Conservation (phyloP, 2,797 vertebrate genomes). For the Champsocephalus gunnari region DNA sequence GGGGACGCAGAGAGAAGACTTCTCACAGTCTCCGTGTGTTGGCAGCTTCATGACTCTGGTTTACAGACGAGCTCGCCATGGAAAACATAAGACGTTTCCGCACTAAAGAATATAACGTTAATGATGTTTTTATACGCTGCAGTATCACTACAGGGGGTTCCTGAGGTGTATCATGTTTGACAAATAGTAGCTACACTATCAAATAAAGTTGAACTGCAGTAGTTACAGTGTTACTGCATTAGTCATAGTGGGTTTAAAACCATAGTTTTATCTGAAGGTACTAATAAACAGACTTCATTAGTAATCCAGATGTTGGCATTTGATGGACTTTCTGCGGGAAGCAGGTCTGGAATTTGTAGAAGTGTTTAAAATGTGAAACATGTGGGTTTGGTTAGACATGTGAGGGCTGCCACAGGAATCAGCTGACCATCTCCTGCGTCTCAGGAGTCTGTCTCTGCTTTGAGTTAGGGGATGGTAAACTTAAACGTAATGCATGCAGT, state of each 20-base stretch:
- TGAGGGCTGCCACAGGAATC: slow-evolving; percentile 4
- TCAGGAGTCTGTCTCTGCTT: neutral
- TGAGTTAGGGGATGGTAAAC: neutral
- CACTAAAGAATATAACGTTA: slow-evolving; percentile 13
- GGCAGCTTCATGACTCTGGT: slow-evolving; percentile 2
- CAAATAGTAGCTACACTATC: slow-evolving; percentile 16
- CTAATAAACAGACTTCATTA: neutral
- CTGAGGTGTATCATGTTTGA: neutral
- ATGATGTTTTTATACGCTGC: slow-evolving; percentile 7
- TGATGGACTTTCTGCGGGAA: slow-evolving; percentile 15
- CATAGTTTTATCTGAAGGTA: no score
- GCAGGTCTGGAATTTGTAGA: slow-evolving; percentile 1
- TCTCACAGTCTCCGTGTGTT: slow-evolving; percentile 26
- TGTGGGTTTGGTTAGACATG: slow-evolving; percentile 34
- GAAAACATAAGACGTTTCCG: neutral
- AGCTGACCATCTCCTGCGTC: slow-evolving; percentile 30
- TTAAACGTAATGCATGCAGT: neutral
- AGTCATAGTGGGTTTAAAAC: no score
- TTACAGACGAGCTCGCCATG: neutral
- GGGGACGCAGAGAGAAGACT: neutral
- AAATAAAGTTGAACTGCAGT: neutral
- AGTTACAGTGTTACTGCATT: no score
- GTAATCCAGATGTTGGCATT: neutral
- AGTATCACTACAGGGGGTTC: slow-evolving; percentile 10
- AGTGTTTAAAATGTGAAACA: slow-evolving; percentile 26